Base-by-base conservation (phyloP, 2,797 vertebrate genomes). In the Leuciscus waleckii region DNA sequence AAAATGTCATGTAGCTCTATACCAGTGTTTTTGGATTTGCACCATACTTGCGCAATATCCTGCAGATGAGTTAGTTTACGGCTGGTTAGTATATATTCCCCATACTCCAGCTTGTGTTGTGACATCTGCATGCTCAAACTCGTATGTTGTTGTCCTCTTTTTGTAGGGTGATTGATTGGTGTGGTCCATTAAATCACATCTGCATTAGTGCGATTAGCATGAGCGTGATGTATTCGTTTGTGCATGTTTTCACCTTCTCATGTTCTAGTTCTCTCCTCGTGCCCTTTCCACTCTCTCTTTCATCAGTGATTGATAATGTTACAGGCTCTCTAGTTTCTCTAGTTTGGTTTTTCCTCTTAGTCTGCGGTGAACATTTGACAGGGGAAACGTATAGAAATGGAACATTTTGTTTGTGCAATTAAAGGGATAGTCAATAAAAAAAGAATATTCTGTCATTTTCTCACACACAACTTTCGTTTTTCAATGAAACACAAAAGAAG, bases 171-270 rank as follows among this genome's bases (percentile, higher is more conserved):
- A 79, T 56, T 77, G 73, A 70, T 76, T 77, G 54, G 65, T 78
- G 51, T 11, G 7, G 65, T 61, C 67, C 76, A 83, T 70, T 61
- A 75, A 84, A 56, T 81, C 69, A 80, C 73, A 43, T 46, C 21
- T 43, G 61, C 70, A 74, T 81, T 43, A 68, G 49, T 46, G 51
- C 68, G 81, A 82, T 86, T 82, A 77, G 39, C 54, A 69, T 16
- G 37, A 70, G 74, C 11, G 2, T 61, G 65, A 43, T 58, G 9
- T 23, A 70, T 61, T 56, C 49, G 69, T 74, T 65, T 41, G n/a
- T 61, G 54, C 13, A 9, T 58, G 76, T 26, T 78, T 78, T 41
- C 41, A 46, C 41, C 46, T 16, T 26, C 56, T 79, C n/a, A 1
- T 43, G 17, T 67, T 49, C n/a, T 78, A 63, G 17, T 61, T 63